A percentile compares a stretch with the other conserved stretches of the same genome.
Evolutionary conservation across 1,140 invertebrate genomes (phyloP).

Genomic region (Araneus ventricosus): DNA sequence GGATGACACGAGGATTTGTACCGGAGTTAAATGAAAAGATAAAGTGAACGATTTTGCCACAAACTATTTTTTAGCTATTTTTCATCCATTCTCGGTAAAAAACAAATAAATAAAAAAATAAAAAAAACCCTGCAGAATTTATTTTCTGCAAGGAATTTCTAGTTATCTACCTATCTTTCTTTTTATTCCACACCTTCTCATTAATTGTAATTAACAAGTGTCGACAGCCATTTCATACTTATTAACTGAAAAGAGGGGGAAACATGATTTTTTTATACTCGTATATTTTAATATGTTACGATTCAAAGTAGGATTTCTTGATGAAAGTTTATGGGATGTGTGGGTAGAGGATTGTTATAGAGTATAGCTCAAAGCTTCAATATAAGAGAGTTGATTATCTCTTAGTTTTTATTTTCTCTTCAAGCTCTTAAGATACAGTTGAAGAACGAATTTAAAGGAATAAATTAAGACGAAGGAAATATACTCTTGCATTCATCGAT

Average conservation of each 20-base stretch:
- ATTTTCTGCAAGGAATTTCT: neutral
- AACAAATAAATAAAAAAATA: neutral
- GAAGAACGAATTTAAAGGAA: no score
- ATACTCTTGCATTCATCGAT: no score
- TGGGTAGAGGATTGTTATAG: no score
- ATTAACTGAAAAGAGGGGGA: neutral
- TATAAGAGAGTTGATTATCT: no score
- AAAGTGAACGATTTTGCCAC: neutral
- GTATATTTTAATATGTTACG: neutral
- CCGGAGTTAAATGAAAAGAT: neutral
- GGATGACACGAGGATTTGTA: neutral
- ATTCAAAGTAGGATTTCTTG: neutral
- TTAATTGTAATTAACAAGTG: neutral
- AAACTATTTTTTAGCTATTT: constrained; percentile 7
- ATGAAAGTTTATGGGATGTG: no score
- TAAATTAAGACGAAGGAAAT: no score
- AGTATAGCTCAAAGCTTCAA: no score
- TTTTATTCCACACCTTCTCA: neutral
- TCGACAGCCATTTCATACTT: neutral
- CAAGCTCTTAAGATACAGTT: no score
- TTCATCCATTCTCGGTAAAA: neutral
- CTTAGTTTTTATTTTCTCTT: no score
- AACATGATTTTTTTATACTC: neutral
- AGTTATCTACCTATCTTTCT: no score
- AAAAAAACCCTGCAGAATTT: no score